Base-by-base conservation (phyloP, 2,113 vertebrate genomes). In the Stercorarius parasiticus region DNA sequence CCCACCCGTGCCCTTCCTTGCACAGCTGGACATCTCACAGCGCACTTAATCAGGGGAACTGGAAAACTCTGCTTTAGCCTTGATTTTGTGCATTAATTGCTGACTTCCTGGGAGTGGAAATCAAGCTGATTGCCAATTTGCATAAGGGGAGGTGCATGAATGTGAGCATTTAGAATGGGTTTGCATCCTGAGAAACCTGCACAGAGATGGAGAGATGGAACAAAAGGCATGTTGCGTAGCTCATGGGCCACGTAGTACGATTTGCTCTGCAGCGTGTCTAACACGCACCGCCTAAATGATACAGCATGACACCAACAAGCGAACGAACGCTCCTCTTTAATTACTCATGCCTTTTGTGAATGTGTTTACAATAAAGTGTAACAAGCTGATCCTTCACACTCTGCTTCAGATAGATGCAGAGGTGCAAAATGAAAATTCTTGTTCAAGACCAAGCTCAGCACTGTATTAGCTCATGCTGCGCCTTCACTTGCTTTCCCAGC, bases 91-190 rank as follows among this genome's bases (percentile, higher is more conserved):
- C 21, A 13, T 79, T 86, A 90, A 95, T 79, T 5, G n/a, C 38
- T 50, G 72, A 78, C 72, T 92, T 96, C 59, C 94, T 93, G 92
- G 93, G 88, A 92, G 53, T 9, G 42, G 52, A 47, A 96, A 96
- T 88, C 88, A 92, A 96, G 78, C 87, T 95, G 78, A 84, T 95
- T 95, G 85, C 82, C 71, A 43, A 86, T 95, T 96, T 95, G 71
- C 87, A 85, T 97, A 45, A 61, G 20, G 80, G 66, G 69, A 82
- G 86, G 74, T n/a, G 29, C 2, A 83, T 90, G 43, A n/a, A 13
- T 11, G 53, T 30, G 82, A 90, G 74, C 23, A 2, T 94, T 91
- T 26, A 8, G 4, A 16, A 1, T 26, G 49, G 47, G 32, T 56
- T 82, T 72, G 22, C 56, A 58, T 69, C 61, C 84, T 11, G 10